Base-by-base conservation (phyloP, 2,113 vertebrate genomes). In the Morone saxatilis region DNA sequence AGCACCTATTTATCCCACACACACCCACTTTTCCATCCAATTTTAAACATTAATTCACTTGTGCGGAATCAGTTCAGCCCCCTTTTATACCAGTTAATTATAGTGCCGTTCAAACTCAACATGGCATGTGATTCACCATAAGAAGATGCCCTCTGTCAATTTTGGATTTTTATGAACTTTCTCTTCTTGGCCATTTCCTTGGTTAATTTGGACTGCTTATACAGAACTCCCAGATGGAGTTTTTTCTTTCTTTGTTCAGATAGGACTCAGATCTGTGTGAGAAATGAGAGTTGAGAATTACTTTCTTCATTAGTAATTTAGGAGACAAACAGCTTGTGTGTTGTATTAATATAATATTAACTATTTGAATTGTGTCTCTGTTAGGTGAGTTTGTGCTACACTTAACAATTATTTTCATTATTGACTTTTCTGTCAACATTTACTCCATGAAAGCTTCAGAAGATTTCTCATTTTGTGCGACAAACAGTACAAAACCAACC, bases 31-130 rank as follows among this genome's bases (percentile, higher is more conserved):
- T 50, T 53, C 16, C 17, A 57, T 70, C 11, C 41, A 54, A 6
- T 20, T 68, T 60, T 63, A 59, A 67, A 75, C 60, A 16, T 36
- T 10, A 8, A 31, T 66, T 84, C 20, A 36, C 17, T 60, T 59
- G 20, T 54, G 63, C 31, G 8, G 1, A 81, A 47, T 78, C 0
- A 51, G 19, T 71, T 84, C 45, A 60, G 22, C 6, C 19, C 14
- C n/a, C 31, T 31, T 31, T 71, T 71, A 25, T 38, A 60, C 48
- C 17, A 61, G 31, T 63, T 51, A 70, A 57, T 74, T 51, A 56
- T 40, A 19, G 8, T n/a, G 47, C 22, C 1, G 5, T 50, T 75
- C 16, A 63, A 62, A 56, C 16, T 50, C 47, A 54, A 4, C 22
- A 3, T 53, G 25, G 12, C 43, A 25, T 47, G 6, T 74, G 31